A percentile compares a stretch with the other conserved stretches of the same genome.
Evolutionary conservation across 2,888 invertebrate genomes (phyloP).

Genomic region (Rhagonycha fulva): DNA sequence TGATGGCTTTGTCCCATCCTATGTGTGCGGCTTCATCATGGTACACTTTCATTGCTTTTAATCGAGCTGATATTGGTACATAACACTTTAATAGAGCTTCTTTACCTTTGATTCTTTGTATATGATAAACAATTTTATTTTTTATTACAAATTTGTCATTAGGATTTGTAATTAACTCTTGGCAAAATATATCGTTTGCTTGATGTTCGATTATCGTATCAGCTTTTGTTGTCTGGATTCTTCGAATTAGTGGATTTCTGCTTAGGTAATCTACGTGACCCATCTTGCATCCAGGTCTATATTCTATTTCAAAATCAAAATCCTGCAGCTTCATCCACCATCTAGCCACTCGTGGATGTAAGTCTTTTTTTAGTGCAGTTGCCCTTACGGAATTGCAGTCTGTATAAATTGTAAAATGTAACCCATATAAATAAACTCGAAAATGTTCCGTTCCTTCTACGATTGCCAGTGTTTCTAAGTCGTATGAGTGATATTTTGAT

Average conservation of each 20-base stretch:
- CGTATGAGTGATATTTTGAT: no score
- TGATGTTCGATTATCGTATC: no score
- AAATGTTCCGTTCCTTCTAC: not conserved
- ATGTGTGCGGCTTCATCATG: constrained; percentile 24
- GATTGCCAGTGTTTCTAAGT: no score
- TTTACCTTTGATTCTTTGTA: not conserved
- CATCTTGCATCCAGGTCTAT: not conserved
- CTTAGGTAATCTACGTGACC: not conserved
- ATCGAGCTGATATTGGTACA: constrained; percentile 20
- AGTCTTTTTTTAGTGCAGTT: not conserved
- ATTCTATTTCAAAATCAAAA: no score
- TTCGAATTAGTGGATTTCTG: not conserved
- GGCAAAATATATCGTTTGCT: no score
- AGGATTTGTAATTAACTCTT: no score
- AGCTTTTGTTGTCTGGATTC: no score
- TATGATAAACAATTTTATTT: no score
- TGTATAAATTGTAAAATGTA: not conserved
- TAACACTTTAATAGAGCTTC: constrained; percentile 6
- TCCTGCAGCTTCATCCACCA: no score
- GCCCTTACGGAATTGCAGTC: not conserved
- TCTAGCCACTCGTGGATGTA: no score
- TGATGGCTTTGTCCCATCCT: constrained; percentile 17
- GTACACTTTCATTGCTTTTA: constrained; percentile 15
- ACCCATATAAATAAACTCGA: not conserved
- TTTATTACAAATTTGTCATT: no score